Evolutionary conservation across 92 coral and sea anemone species (phyloP).

Genomic region (Actinernus sp.): DNA sequence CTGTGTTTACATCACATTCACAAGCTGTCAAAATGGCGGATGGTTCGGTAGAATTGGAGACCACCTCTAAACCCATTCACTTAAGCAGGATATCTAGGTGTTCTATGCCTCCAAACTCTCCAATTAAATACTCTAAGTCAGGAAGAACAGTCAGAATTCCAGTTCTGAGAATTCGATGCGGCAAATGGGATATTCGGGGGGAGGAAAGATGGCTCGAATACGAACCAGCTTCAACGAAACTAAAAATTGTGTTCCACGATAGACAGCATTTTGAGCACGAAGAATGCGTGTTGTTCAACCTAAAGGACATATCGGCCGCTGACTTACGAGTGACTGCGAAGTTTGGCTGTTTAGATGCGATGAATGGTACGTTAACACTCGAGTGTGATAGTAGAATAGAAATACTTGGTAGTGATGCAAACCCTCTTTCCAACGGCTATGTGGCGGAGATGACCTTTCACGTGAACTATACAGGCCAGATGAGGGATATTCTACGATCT

Average conservation of each 20-base stretch:
- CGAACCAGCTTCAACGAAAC: conserved; percentile 53
- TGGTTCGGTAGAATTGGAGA: conserved; percentile 14
- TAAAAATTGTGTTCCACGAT: conserved; percentile 66
- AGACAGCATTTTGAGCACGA: conserved; percentile 77
- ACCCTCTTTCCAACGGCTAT: conserved; percentile 24
- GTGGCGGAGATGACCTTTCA: conserved; percentile 84
- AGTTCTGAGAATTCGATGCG: conserved; percentile 82
- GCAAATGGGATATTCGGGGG: conserved; percentile 65
- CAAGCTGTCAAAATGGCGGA: conserved; percentile 76
- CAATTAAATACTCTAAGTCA: conserved; percentile 24
- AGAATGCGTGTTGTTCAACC: conserved; percentile 54
- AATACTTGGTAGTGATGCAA: conserved; percentile 18
- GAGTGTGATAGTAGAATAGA: conserved; percentile 73
- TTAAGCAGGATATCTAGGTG: conserved; percentile 6
- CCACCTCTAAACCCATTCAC: not conserved
- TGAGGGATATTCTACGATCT: conserved; percentile 87
- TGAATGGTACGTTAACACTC: conserved; percentile 82
- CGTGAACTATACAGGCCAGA: conserved; percentile 92
- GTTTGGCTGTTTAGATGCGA: conserved; percentile 92
- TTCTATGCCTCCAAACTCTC: conserved; percentile 34
- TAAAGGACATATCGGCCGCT: conserved; percentile 82
- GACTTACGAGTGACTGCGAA: conserved; percentile 90
- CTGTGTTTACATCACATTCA: conserved; percentile 53
- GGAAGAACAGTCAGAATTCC: conserved; percentile 61
- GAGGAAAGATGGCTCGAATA: conserved; percentile 89